Conservation (phyloP, 2,113 vertebrate species). For the Melanotaenia duboulayi region DNA sequence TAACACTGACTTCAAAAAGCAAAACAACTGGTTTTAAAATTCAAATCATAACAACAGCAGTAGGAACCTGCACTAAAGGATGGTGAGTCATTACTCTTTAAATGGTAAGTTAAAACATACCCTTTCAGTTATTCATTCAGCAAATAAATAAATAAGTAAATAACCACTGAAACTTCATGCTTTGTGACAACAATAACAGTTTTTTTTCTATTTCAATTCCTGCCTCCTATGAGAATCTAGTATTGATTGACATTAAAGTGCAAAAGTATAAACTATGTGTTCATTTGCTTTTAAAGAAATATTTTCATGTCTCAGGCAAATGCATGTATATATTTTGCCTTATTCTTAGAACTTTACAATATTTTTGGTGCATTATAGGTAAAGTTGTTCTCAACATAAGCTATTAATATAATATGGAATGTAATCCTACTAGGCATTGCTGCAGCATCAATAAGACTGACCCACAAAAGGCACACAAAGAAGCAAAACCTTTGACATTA, state of each 20-base stretch:
- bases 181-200: constrained; percentile 3
- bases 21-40: constrained; percentile 60
- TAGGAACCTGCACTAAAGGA: too few relatives aligned
- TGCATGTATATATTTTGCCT: too few relatives aligned
- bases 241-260: neutral
- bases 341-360: too few relatives aligned
- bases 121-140: constrained; percentile 55
- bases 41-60: constrained; percentile 26
- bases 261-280: too few relatives aligned
- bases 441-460: too few relatives aligned
- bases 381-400: too few relatives aligned
- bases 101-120: constrained; percentile 67
- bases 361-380: too few relatives aligned
- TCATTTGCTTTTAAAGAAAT: neutral
- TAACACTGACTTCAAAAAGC: constrained; percentile 24
- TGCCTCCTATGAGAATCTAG: constrained; percentile 13
- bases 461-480: too few relatives aligned
- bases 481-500: too few relatives aligned
- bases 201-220: constrained; percentile 5
- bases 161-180: constrained; percentile 21
- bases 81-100: constrained; percentile 62
- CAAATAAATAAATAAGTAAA: constrained; percentile 29
- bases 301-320: neutral
- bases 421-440: too few relatives aligned
- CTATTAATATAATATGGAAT: too few relatives aligned